These are phyloP conservation scores for Zosterops japonicus DNA, from an alignment of 2,113 vertebrate genomes.

Conservation along the genomic window DNA sequence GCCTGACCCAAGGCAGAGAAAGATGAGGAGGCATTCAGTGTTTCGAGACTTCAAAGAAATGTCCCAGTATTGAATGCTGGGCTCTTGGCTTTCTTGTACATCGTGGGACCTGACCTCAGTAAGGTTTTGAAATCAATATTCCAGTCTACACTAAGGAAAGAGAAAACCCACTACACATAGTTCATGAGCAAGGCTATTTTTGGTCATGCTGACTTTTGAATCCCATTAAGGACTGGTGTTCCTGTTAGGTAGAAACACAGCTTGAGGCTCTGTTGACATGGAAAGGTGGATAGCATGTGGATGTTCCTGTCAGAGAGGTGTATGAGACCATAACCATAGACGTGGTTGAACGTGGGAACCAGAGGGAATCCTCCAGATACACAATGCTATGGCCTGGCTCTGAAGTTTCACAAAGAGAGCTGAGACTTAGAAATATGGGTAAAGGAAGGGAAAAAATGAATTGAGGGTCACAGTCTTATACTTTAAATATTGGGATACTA, in stretches of 20 bases:
- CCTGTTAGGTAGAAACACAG: neutral
- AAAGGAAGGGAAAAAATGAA: neutral
- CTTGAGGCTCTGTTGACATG: neutral
- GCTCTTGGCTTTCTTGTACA: neutral
- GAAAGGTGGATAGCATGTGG: fast-evolving
- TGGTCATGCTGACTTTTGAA: neutral
- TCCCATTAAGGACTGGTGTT: neutral
- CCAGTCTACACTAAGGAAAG: neutral
- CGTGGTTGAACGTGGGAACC: neutral
- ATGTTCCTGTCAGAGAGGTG: neutral
- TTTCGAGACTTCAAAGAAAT: neutral
- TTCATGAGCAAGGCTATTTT: neutral
- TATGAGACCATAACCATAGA: neutral
- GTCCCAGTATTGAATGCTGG: neutral
- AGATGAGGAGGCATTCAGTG: neutral
- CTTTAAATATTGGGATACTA: neutral
- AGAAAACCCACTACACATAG: neutral
- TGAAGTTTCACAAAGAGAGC: neutral
- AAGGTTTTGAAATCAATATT: neutral
- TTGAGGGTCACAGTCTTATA: neutral
- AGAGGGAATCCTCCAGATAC: neutral
- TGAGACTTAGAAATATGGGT: neutral
- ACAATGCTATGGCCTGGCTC: neutral
- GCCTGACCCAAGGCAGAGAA: neutral
- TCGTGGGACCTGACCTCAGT: neutral